A percentile compares a stretch with the other conserved stretches of the same genome.
phyloP scores from a whole-genome alignment of 2,113 vertebrate species.

The Nettapus auritus region DNA sequence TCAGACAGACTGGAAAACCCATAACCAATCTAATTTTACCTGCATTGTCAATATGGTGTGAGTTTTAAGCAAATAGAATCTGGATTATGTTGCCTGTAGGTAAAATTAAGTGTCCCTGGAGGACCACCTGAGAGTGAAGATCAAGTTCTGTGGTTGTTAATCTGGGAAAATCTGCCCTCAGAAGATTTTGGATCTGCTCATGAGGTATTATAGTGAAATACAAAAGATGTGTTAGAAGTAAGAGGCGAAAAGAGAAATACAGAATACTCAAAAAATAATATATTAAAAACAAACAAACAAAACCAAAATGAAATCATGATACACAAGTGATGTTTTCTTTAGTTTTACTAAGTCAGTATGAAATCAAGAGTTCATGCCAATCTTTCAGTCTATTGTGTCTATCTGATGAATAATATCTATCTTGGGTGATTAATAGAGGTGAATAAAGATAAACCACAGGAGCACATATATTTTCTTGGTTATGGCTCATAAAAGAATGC shows the following conservation, averaged over 20 bases:
- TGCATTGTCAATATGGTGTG: no score
- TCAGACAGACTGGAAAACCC: background rate
- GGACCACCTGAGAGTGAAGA: background rate
- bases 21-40: background rate
- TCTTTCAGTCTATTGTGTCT: background rate
- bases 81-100: background rate
- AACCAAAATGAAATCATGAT: background rate
- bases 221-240: background rate
- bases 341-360: background rate
- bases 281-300: background rate
- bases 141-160: background rate
- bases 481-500: background rate
- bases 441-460: background rate
- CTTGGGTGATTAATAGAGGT: background rate
- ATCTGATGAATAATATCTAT: background rate
- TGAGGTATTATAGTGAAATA: background rate
- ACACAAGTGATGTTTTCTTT: background rate
- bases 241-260: background rate
- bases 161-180: background rate
- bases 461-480: background rate
- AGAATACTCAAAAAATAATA: background rate
- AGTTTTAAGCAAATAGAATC: background rate
- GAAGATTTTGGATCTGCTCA: background rate
- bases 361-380: background rate
- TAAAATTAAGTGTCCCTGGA: background rate